phyloP scores from a whole-genome alignment of 2,888 invertebrate genomes.

The Athalia cordata region DNA sequence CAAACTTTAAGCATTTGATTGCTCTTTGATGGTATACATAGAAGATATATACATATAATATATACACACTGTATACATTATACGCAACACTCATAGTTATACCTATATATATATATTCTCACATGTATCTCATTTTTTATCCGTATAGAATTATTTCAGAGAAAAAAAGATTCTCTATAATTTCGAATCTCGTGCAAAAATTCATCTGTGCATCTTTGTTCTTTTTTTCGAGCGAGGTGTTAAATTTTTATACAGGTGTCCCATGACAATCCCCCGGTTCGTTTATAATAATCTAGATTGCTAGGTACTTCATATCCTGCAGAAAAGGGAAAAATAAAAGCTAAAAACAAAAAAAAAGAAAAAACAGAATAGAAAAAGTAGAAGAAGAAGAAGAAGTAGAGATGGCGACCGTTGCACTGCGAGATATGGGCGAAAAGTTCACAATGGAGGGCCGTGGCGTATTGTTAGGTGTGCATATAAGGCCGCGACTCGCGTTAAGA shows the following conservation, averaged over 20 bases:
- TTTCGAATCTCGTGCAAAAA: too few relatives aligned
- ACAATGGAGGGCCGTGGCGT: constrained; percentile 27
- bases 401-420: neutral
- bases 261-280: neutral
- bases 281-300: neutral
- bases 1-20: constrained; percentile 42
- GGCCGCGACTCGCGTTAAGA: too few relatives aligned
- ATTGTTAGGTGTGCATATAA: constrained; percentile 4
- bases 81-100: too few relatives aligned
- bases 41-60: too few relatives aligned
- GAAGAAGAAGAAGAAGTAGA: neutral
- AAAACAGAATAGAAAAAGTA: neutral
- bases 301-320: neutral
- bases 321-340: neutral
- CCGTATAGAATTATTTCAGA: too few relatives aligned
- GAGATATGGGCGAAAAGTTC: constrained; percentile 10
- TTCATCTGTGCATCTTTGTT: too few relatives aligned
- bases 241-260: neutral
- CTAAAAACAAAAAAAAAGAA: neutral
- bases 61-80: neutral
- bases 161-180: too few relatives aligned
- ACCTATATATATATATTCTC: too few relatives aligned
- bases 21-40: constrained; percentile 33
- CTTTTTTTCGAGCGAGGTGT: too few relatives aligned
- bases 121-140: too few relatives aligned